phyloP scores from a whole-genome alignment of 2,797 vertebrate species.

The Hydrocynus forskahlii region DNA sequence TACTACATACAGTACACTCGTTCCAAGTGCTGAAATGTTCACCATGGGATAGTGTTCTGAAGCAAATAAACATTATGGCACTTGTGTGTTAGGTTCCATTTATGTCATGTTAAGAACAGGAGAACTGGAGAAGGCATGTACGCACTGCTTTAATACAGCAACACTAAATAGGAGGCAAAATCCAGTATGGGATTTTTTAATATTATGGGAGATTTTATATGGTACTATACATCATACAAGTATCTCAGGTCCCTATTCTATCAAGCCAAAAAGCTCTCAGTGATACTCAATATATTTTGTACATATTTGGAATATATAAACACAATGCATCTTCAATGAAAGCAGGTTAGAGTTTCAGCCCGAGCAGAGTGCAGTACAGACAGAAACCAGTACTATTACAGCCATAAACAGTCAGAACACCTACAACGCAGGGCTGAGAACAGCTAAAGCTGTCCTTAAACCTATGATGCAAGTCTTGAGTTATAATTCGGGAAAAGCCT shows the following conservation, averaged over 20 bases:
- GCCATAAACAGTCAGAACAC: neutral
- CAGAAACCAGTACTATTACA: neutral
- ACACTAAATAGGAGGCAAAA: neutral
- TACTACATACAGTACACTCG: neutral
- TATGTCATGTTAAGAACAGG: neutral
- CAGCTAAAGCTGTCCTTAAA: neutral
- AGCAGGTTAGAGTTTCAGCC: neutral
- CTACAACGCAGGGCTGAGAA: neutral
- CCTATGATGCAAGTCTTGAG: neutral
- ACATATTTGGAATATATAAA: neutral
- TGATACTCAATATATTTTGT: neutral
- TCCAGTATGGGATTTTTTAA: neutral
- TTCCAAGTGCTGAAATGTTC: neutral
- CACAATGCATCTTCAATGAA: neutral
- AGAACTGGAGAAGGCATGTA: neutral
- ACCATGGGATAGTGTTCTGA: neutral
- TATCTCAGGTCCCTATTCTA: neutral
- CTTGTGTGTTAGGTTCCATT: neutral
- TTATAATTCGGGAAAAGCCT: neutral
- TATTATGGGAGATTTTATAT: neutral
- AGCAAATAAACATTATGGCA: neutral
- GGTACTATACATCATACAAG: neutral
- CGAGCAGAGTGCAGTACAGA: neutral
- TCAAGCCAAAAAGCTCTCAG: neutral
- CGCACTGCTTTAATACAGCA: neutral